Evolutionary conservation across 2,113 vertebrate species (phyloP).

Genomic region (Notothenia coriiceps): DNA sequence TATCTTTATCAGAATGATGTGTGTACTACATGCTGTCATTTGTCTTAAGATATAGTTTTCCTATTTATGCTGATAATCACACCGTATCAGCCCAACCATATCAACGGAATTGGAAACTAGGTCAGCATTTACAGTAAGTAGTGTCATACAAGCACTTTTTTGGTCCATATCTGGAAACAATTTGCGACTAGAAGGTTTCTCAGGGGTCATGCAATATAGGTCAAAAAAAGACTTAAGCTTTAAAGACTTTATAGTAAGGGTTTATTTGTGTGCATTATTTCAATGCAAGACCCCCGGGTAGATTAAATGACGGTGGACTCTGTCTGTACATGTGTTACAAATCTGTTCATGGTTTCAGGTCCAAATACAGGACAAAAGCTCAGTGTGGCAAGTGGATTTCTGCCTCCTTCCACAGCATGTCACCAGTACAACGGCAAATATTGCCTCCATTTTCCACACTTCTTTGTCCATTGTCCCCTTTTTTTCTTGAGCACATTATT

Average conservation of each 20-base stretch:
- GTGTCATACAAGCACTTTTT: background rate
- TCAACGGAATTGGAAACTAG: background rate
- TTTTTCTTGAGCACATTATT: background rate
- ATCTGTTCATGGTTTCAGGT: constrained; percentile 38
- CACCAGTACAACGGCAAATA: constrained; percentile 43
- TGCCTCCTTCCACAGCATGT: constrained; percentile 29
- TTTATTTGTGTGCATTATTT: constrained; percentile 16
- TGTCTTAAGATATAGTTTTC: background rate
- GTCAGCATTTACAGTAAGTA: background rate
- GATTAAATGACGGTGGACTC: background rate
- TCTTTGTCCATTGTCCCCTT: constrained; percentile 9
- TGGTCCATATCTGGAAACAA: background rate
- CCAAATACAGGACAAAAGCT: constrained; percentile 31
- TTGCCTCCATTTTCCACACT: constrained; percentile 49
- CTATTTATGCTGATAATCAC: background rate
- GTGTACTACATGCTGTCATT: background rate
- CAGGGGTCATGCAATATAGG: constrained; percentile 15
- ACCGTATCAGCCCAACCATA: background rate
- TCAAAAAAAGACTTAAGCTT: constrained; percentile 30
- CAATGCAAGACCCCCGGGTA: background rate
- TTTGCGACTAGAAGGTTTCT: background rate
- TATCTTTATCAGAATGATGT: constrained; percentile 4
- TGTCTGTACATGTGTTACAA: constrained; percentile 5
- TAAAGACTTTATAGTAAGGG: constrained; percentile 17
- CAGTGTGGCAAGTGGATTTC: constrained; percentile 43